Evolutionary conservation across 2,888 invertebrate genomes (phyloP).

Genomic region (Tiliacea citrago): DNA sequence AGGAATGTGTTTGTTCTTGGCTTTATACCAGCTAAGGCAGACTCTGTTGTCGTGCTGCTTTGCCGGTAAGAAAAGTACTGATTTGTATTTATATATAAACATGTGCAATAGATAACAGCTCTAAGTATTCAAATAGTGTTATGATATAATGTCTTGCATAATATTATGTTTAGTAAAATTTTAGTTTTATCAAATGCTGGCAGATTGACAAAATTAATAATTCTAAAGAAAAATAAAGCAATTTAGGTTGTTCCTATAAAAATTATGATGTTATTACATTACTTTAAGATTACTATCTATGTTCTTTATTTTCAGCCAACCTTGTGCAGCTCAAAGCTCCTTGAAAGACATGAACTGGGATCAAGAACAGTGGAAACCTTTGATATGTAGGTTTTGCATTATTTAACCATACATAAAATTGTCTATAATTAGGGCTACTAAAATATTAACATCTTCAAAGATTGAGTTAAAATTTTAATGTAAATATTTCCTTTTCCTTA

Average conservation of each 20-base stretch:
- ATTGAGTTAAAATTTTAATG: background rate
- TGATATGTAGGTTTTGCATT: conserved; percentile 92
- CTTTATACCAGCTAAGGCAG: conserved; percentile 99
- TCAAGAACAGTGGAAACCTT: conserved; percentile 99
- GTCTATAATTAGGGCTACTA: background rate
- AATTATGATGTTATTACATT: background rate
- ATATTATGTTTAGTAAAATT: conserved; percentile 20
- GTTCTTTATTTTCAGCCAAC: conserved; percentile 91
- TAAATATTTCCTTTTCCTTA: conserved; percentile 3
- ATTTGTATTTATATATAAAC: conserved; percentile 9
- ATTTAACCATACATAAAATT: background rate
- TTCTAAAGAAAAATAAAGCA: background rate
- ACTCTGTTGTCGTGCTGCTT: conserved; percentile 98
- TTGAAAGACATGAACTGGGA: conserved; percentile 99
- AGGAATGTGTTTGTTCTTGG: conserved; percentile 99
- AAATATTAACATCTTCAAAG: background rate
- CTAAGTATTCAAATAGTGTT: conserved; percentile 4
- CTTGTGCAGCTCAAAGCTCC: conserved; percentile 99
- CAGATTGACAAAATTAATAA: conserved; percentile 12
- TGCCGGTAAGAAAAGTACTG: conserved; percentile 92
- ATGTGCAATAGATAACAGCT: background rate
- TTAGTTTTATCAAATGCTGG: conserved; percentile 2
- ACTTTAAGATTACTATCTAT: background rate
- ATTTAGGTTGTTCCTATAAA: background rate
- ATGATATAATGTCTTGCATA: conserved; percentile 34